These are phyloP conservation scores for Cyclina sinensis DNA, from an alignment of 1,140 invertebrate genomes.

Conservation along the genomic window DNA sequence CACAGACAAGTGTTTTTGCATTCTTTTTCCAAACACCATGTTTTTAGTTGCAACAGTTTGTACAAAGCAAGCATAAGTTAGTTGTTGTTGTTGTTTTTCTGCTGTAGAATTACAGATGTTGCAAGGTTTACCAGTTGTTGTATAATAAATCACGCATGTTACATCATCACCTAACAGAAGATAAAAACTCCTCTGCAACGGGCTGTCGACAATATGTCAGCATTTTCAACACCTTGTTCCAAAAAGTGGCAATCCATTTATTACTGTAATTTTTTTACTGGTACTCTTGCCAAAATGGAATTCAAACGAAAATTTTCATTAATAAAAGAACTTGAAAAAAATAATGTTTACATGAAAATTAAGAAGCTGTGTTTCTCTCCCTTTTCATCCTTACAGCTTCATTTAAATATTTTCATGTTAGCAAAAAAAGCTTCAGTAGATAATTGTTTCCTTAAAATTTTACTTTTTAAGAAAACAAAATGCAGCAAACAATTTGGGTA, in stretches of 20 bases:
- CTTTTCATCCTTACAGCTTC: no score
- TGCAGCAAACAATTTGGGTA: no score
- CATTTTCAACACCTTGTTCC: slow-evolving; percentile 19
- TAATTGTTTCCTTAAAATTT: no score
- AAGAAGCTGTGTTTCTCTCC: no score
- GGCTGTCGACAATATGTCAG: not conserved
- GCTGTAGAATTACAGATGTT: slow-evolving; percentile 1
- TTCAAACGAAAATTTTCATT: not conserved
- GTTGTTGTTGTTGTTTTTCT: not conserved
- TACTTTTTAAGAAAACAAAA: no score
- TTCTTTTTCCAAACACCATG: not conserved
- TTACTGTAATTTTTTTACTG: not conserved
- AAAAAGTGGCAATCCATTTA: not conserved
- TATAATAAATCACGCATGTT: not conserved
- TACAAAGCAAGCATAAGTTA: not conserved
- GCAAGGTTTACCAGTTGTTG: not conserved
- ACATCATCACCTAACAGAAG: not conserved
- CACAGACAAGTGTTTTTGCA: not conserved
- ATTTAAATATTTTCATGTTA: no score
- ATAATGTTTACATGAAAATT: no score
- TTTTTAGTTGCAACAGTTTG: not conserved
- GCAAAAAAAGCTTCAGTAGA: no score
- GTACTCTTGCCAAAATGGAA: not conserved
- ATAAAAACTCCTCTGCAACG: not conserved
- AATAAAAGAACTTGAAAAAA: no score